These are phyloP conservation scores for Darevskia mixta DNA, from an alignment of 2,797 vertebrate genomes.

Conservation along the genomic window DNA sequence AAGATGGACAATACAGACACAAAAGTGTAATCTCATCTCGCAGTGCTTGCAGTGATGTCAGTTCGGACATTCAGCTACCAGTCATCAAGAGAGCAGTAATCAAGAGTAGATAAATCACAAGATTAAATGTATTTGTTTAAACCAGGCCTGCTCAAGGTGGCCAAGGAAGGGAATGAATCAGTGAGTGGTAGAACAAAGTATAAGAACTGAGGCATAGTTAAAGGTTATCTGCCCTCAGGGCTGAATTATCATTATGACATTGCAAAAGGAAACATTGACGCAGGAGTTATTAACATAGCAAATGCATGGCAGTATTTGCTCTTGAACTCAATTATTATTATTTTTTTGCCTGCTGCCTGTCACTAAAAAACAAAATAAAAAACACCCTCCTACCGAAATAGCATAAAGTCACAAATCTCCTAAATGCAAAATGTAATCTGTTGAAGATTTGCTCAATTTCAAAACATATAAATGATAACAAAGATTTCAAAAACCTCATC, in stretches of 20 bases:
- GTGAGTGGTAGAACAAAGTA: neutral
- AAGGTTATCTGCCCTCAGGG: slow-evolving; percentile 23
- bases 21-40: neutral
- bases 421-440: slow-evolving; percentile 29
- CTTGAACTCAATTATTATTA: slow-evolving; percentile 16
- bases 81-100: neutral
- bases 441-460: slow-evolving; percentile 5
- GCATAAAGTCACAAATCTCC: slow-evolving; percentile 35
- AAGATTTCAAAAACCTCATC: slow-evolving; percentile 25
- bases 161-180: neutral
- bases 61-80: neutral
- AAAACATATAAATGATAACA: slow-evolving; percentile 26
- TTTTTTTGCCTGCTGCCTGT: slow-evolving; percentile 40
- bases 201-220: neutral
- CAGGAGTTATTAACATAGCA: slow-evolving; percentile 25
- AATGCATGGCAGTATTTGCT: slow-evolving; percentile 10
- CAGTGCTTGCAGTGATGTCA: neutral
- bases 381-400: neutral
- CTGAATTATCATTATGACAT: neutral
- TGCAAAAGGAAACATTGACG: slow-evolving; percentile 2
- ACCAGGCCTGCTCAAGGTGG: neutral
- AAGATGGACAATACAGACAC: neutral
- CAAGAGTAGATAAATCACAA: neutral
- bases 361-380: slow-evolving; percentile 16
- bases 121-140: neutral